Evolutionary conservation across 2,797 vertebrate genomes (phyloP).

Genomic region (Toxotes lorentzi): DNA sequence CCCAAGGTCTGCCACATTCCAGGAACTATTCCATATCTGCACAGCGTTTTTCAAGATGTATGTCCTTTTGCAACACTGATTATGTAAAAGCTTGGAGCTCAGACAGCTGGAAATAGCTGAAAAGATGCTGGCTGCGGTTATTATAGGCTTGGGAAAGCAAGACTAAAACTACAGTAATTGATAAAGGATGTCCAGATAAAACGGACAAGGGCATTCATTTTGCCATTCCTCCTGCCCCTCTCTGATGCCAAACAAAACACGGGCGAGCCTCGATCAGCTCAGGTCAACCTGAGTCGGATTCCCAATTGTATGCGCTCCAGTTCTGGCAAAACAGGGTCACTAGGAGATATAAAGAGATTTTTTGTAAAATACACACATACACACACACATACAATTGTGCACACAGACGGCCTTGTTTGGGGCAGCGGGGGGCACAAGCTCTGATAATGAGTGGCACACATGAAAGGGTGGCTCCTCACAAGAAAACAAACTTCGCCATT

Average conservation of each 20-base stretch:
- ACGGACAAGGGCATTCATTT: constrained; percentile 56
- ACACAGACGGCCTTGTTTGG: constrained; percentile 68
- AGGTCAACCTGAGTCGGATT: constrained; percentile 73
- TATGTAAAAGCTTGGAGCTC: constrained; percentile 66
- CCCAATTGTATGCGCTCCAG: constrained; percentile 70
- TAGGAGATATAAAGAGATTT: constrained; percentile 53
- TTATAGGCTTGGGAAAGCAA: constrained; percentile 57
- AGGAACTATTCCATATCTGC: constrained; percentile 56
- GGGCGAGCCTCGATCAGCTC: constrained; percentile 53
- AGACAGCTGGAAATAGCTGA: constrained; percentile 58
- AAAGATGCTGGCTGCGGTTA: constrained; percentile 54
- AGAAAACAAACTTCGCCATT: constrained; percentile 74
- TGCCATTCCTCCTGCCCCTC: constrained; percentile 29
- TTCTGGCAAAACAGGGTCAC: constrained; percentile 74
- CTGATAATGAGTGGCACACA: constrained; percentile 80
- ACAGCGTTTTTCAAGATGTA: constrained; percentile 52
- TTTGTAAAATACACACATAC: constrained; percentile 54
- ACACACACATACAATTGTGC: constrained; percentile 18
- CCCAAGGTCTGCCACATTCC: constrained; percentile 54
- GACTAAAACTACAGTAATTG: constrained; percentile 48
- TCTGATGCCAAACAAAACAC: constrained; percentile 73
- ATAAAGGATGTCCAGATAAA: constrained; percentile 61
- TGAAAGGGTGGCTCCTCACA: constrained; percentile 75
- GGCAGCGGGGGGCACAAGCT: constrained; percentile 61
- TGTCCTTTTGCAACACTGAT: constrained; percentile 61